These are phyloP conservation scores for Agriopis leucophaearia DNA, from an alignment of 2,888 invertebrate genomes.

Conservation along the genomic window DNA sequence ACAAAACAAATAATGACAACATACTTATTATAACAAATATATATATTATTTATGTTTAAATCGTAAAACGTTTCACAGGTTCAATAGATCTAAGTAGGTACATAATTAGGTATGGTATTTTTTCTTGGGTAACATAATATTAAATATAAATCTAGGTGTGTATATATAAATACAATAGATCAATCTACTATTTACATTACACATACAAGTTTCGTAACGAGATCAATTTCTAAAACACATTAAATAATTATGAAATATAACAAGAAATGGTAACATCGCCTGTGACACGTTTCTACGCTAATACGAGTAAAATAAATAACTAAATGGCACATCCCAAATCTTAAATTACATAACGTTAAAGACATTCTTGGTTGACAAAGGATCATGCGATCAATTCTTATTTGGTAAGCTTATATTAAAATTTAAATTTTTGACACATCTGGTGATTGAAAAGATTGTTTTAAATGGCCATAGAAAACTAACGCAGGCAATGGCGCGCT, in stretches of 20 bases:
- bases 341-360: background rate
- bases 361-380: no score
- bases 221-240: background rate
- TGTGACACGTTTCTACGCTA: slow-evolving; percentile 11
- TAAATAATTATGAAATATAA: background rate
- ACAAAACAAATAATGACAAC: slow-evolving; percentile 3
- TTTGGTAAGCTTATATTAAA: no score
- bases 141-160: slow-evolving; percentile 3
- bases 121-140: background rate
- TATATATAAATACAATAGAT: background rate
- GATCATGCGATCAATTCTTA: no score
- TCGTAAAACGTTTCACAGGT: slow-evolving; percentile 18
- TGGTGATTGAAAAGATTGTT: no score
- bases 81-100: background rate
- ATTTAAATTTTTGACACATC: no score
- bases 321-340: slow-evolving; percentile 30
- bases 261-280: slow-evolving; percentile 10
- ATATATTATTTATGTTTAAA: background rate
- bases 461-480: no score
- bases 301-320: background rate
- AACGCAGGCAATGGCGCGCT: no score
- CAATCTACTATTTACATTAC: background rate
- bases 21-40: background rate
- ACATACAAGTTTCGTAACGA: background rate
- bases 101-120: background rate